Percentiles rank a stretch among this genome's conserved stretches.
These are phyloP conservation scores for Pungitius pungitius DNA, from an alignment of 2,113 vertebrate species.

Conservation along the genomic window DNA sequence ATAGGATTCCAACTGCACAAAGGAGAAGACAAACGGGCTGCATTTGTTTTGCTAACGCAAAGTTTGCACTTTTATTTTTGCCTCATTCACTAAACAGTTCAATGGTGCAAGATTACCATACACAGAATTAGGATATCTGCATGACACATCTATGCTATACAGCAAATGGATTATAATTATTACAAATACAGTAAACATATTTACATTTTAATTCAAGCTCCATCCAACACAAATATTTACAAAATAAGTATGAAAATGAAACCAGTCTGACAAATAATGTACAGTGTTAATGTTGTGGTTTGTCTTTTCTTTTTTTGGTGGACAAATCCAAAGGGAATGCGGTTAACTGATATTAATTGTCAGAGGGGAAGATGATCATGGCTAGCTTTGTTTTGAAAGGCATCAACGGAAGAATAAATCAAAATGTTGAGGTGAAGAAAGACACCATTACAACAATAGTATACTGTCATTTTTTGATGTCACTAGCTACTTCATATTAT, in stretches of 20 bases:
- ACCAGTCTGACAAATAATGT: slow-evolving; percentile 88
- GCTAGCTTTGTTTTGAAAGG: slow-evolving; percentile 74
- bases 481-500: slow-evolving; percentile 72
- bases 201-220: slow-evolving; percentile 99
- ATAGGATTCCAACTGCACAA: slow-evolving; percentile 10
- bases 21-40: slow-evolving; percentile 45
- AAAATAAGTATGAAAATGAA: slow-evolving; percentile 97
- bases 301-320: slow-evolving; percentile 50
- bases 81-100: slow-evolving; percentile 95
- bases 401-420: slow-evolving; percentile 66
- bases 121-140: slow-evolving; percentile 97
- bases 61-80: slow-evolving; percentile 98
- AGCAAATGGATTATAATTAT: slow-evolving; percentile 99
- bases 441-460: slow-evolving; percentile 58
- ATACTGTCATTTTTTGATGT: slow-evolving; percentile 61
- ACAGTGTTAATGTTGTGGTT: slow-evolving; percentile 86
- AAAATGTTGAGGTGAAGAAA: slow-evolving; percentile 63
- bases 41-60: slow-evolving; percentile 82
- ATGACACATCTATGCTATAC: slow-evolving; percentile 99
- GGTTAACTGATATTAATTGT: slow-evolving; percentile 58
- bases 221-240: slow-evolving; percentile 98
- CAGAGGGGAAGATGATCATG: slow-evolving; percentile 60
- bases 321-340: slow-evolving; percentile 63
- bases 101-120: slow-evolving; percentile 98
- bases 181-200: slow-evolving; percentile 99